Percentiles rank a stretch among this genome's conserved stretches.
Conservation (phyloP, 2,888 invertebrate genomes). For the Cheilosia variabilis region DNA sequence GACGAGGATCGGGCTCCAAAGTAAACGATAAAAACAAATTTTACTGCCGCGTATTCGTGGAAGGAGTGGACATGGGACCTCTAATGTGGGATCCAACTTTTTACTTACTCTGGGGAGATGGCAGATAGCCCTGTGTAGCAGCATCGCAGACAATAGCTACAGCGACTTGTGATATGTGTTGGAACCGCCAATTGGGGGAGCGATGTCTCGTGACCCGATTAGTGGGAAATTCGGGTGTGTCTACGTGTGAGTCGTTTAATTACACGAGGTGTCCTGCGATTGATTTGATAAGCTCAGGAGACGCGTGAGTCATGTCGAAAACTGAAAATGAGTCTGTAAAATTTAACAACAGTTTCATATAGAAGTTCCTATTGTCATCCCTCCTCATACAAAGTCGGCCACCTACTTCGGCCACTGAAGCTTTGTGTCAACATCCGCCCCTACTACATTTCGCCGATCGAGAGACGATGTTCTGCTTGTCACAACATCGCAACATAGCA, state of each 20-base stretch:
- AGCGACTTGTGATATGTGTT: slow-evolving; percentile 45
- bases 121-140: slow-evolving; percentile 33
- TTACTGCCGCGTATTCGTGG: slow-evolving; percentile 50
- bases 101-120: slow-evolving; percentile 63
- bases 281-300: slow-evolving; percentile 2
- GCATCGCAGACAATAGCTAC: slow-evolving; percentile 35
- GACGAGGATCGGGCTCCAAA: slow-evolving; percentile 39
- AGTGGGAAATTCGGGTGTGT: slow-evolving; percentile 33
- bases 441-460: no score
- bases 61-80: slow-evolving; percentile 30
- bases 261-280: neutral
- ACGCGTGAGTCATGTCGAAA: no score
- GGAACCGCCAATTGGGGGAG: slow-evolving; percentile 19
- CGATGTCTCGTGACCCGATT: slow-evolving; percentile 38
- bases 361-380: no score
- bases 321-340: neutral
- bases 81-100: slow-evolving; percentile 49
- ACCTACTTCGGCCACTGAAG: no score
- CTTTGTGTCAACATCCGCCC: no score
- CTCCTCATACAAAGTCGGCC: no score
- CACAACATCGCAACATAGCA: no score
- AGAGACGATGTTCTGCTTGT: no score
- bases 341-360: no score
- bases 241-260: slow-evolving; percentile 31
- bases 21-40: slow-evolving; percentile 63